phyloP scores from a whole-genome alignment of 2,797 vertebrate genomes.

The Synaphobranchus kaupii region DNA sequence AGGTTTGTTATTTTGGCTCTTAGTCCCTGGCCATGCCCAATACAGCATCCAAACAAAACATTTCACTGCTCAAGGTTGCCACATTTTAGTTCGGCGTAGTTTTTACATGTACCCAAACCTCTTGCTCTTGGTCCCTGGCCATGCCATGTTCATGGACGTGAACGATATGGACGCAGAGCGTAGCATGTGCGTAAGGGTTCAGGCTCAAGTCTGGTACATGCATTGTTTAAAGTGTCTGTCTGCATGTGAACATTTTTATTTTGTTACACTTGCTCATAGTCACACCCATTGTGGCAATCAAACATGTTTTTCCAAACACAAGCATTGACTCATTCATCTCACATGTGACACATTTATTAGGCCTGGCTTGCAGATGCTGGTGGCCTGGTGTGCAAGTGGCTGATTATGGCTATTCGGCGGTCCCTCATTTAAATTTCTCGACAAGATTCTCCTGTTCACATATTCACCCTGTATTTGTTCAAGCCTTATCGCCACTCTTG shows the following conservation, averaged over 20 bases:
- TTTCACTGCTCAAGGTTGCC: neutral
- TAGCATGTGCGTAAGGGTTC: neutral
- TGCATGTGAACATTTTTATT: neutral
- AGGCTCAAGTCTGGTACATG: neutral
- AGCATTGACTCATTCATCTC: neutral
- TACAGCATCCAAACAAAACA: neutral
- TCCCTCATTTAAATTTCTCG: neutral
- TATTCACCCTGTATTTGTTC: neutral
- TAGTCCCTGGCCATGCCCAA: neutral
- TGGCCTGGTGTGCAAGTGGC: neutral
- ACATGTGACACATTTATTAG: neutral
- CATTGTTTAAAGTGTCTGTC: conserved; percentile 1
- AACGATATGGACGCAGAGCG: neutral
- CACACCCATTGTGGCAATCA: neutral
- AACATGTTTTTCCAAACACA: conserved; percentile 14
- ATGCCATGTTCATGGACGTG: neutral
- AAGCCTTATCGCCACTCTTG: neutral
- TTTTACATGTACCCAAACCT: neutral
- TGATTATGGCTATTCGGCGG: neutral
- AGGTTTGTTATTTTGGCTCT: neutral
- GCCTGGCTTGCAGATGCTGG: neutral
- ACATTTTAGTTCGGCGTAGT: neutral
- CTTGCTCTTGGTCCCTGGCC: neutral
- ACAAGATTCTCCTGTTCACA: neutral
- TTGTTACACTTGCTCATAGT: neutral